Base-by-base conservation (phyloP, 2,888 invertebrate species). In the Danaus chrysippus region DNA sequence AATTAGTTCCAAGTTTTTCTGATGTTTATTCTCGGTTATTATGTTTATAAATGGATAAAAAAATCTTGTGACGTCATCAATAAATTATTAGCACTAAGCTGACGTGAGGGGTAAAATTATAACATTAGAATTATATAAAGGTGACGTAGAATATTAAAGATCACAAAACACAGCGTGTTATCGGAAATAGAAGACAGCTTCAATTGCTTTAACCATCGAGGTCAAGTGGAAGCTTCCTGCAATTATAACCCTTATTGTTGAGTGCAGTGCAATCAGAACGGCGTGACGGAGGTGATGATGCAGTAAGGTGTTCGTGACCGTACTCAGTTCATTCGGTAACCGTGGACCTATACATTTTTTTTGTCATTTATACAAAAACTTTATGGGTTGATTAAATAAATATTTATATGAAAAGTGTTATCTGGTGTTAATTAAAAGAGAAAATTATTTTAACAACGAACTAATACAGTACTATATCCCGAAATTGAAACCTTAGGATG, bases 341-440 rank as follows among this genome's bases (percentile, higher is more conserved):
- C 55, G 58, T 61, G 63, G 65, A 67, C 63, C 63, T 59, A 61
- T 65, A n/a, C n/a, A n/a, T 63, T 57, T 49, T 65, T 67, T 64
- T 61, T 57, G 59, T 55, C 62, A 61, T 65, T 67, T 65, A 58
- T 57, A 62, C 55, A 55, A 15, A 59, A 65, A 43, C 42, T 41
- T 44, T 58, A 56, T 62, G 56, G 65, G 65, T 65, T 54, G 15
- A 59, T 55, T 58, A 49, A 52, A 41, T 17, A 9, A 17, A 13
- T 13, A 13, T 41, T 63, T 17, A 34, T 34, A 34, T 34, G 23
- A 34, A 1, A 34, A 8, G 0, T 34, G 23, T 34, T 34, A 6
- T 5, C 23, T 5, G 23, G 1, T 34, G 23, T 34, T 3, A 34
- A 34, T 3, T 23, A 3, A 23, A 34, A 5, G 8, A 34, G 8